Percentiles rank a stretch among this genome's conserved stretches.
Conservation (phyloP, 2,113 vertebrate genomes). For the Marmota monax region DNA sequence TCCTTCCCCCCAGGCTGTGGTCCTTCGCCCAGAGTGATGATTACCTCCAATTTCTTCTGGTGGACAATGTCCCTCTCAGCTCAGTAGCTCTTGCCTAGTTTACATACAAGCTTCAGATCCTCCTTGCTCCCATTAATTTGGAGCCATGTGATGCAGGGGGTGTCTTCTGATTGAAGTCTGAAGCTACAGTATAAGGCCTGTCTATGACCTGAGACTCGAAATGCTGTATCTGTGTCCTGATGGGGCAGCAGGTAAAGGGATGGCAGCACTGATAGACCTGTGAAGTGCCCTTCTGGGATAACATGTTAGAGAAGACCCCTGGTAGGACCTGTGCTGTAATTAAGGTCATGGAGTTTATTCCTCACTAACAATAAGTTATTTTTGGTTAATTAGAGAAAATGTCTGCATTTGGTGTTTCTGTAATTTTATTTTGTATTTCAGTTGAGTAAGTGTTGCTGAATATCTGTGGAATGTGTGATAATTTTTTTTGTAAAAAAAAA, state of each 20-base stretch:
- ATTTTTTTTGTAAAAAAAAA: conserved; percentile 72
- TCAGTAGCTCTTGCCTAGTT: background rate
- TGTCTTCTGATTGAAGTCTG: background rate
- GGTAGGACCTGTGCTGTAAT: background rate
- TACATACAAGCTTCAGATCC: rapidly evolving
- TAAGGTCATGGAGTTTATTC: background rate
- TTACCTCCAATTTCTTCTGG: background rate
- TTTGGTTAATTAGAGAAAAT: conserved; percentile 64
- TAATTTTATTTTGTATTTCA: conserved; percentile 81
- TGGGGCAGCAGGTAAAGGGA: no score
- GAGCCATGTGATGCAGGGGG: rapidly evolving
- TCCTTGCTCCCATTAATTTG: background rate
- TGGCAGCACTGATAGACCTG: background rate
- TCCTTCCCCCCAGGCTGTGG: background rate
- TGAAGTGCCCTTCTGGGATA: rapidly evolving
- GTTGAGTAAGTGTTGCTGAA: conserved; percentile 81
- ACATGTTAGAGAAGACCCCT: background rate
- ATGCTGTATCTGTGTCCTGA: background rate
- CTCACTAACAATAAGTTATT: conserved; percentile 36
- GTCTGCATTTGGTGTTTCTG: conserved; percentile 76
- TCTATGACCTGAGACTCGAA: background rate
- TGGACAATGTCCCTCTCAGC: background rate
- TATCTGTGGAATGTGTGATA: conserved; percentile 83
- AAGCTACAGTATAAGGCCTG: background rate
- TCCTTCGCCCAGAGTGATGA: background rate